Base-by-base conservation (phyloP, 2,888 invertebrate species). In the Augochlorella aurata region DNA sequence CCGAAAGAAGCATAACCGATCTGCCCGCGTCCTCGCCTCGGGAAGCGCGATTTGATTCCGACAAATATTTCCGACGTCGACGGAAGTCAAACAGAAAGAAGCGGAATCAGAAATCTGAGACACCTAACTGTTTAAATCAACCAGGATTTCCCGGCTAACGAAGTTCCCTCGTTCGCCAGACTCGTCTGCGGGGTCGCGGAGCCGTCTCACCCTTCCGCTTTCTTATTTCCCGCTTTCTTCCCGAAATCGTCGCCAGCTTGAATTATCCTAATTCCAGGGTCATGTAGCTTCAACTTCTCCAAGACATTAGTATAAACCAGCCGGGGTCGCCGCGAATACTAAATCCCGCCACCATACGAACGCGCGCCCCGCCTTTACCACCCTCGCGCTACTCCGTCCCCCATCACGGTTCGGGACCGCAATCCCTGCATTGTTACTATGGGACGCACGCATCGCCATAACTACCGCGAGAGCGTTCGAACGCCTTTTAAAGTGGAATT, bases 261-360 rank as follows among this genome's bases (percentile, higher is more conserved):
- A 85, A 89, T 90, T 90, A 90, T 85, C 85, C 90, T 90, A 90
- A 91, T 91, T 90, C 90, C 88, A 81, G 79, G 86, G 85, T 87
- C 87, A 85, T 90, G 90, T 88, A 89, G 88, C 88, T 87, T 86
- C 83, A 85, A 89, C 87, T 89, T 88, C 87, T 86, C 86, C 77
- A 79, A 89, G 89, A 90, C 90, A 90, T 91, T 90, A 90, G 90
- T 88, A 88, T 88, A 90, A 91, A 90, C 88, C 87, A 87, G 80
- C 82, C 86, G 70, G 81, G 84, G 72, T 82, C 84, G 84, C 84
- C 80, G 72, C 77, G 84, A 83, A 84, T 86, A 80, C 84, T 90
- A 90, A 91, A 91, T 90, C 89, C 87, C 67, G 81, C 84, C 80
- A 67, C 38, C 66, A 52, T 21, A 73, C 75, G 81, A 83, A 84